phyloP scores from a whole-genome alignment of 2,113 vertebrate species.

The Centropus bengalensis region DNA sequence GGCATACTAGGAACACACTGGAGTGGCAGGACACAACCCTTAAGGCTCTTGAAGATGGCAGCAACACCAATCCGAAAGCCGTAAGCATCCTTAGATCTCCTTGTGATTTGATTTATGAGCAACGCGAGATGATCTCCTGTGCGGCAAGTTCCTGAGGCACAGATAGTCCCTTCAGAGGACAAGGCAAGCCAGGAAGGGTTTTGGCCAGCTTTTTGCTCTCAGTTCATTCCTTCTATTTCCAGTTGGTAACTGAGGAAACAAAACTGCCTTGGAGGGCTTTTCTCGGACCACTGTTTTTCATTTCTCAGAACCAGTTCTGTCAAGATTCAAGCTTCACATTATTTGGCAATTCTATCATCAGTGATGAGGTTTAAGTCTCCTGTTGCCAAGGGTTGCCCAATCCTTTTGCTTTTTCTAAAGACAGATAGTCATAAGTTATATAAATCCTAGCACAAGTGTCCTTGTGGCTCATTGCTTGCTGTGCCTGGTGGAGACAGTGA shows the following conservation, averaged over 20 bases:
- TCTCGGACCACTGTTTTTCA: neutral
- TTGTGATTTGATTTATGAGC: neutral
- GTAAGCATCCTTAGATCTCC: neutral
- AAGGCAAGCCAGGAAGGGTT: neutral
- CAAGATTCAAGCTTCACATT: neutral
- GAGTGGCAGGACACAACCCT: neutral
- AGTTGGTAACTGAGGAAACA: neutral
- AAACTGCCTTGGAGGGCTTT: neutral
- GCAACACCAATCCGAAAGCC: neutral
- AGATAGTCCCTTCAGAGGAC: neutral
- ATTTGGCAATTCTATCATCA: neutral
- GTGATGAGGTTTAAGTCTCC: neutral
- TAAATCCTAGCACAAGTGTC: neutral
- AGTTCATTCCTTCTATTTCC: neutral
- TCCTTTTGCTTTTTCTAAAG: neutral
- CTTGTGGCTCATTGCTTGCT: neutral
- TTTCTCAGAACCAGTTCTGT: conserved; percentile 9
- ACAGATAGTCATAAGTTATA: neutral
- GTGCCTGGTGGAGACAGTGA: neutral
- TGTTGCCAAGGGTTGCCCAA: neutral
- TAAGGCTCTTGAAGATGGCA: neutral
- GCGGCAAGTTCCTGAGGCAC: neutral
- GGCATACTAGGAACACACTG: neutral
- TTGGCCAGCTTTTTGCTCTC: neutral
- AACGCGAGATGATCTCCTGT: neutral